Base-by-base conservation (phyloP, 2,888 invertebrate species). In the Dryobota labecula region DNA sequence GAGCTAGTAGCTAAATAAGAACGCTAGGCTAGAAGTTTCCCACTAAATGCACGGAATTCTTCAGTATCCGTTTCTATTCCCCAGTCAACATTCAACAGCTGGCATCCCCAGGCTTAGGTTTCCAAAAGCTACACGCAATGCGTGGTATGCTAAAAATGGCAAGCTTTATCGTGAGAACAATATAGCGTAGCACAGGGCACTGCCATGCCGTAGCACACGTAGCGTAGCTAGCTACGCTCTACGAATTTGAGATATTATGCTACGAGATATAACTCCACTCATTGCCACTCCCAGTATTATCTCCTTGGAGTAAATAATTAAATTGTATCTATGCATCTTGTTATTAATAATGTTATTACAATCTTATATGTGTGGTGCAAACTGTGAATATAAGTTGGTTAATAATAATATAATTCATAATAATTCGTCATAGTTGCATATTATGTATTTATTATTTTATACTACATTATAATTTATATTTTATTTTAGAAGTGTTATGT, bases 161-260 rank as follows among this genome's bases (percentile, higher is more conserved):
- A 33, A 49, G 0, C 0, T 1, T n/a, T n/a, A 15, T 36, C 38
- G 54, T 63, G 63, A 63, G 78, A 78, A 43, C 43, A 20, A 70
- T 18, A 18, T 7, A 8, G 24, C 45, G 78, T 67, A 78, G 75
- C 43, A 9, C 11, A 27, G 27, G 13, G 20, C 1, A 43, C 15
- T 0, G 20, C 1, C 62, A 74, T 0, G 20, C 1, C 62, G 78
- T 78, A 74, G 78, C 62, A 38, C 15, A 45, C 74, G 74, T 70
- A 74, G 74, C 45, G 18, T n/a, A n/a, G n/a, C n/a, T n/a, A n/a
- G 65, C 61, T 65, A 66, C 65, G 65, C 6, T n/a, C 74, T 78
- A 70, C 49, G 63, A 60, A 63, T 36, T 58, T 47, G 4, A 54
- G 27, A n/a, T 18, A 15, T 20, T 18, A 15, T 20, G 58, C 62